Base-by-base conservation (phyloP, 1,140 invertebrate genomes). In the Lordiphosa clarofinis region DNA sequence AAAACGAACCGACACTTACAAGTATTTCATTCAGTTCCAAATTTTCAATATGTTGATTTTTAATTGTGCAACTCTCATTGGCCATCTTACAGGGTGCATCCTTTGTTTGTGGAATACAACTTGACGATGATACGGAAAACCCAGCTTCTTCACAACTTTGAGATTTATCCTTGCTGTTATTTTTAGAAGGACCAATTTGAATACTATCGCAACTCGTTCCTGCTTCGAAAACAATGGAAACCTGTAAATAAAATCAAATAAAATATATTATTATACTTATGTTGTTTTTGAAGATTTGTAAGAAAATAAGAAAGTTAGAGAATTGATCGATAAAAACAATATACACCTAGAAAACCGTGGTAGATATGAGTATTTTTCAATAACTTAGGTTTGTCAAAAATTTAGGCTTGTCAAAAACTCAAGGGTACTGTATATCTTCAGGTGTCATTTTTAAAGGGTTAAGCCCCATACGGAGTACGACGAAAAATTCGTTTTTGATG, bases 31-130 rank as follows among this genome's bases (percentile, higher is more conserved):
- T 67, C 55, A 57, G 67, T 55, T 75, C 72, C 56, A 69, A 37
- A 28, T 66, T 49, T 44, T 48, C 56, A 50, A 61, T 64, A 60
- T 66, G 69, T 46, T 81, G 76, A 64, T 73, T 68, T 62, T 73
- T 72, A 42, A 64, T 70, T 61, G 64, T 87, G 59, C 70, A 64
- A 55, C 43, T 84, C 33, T 82, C 79, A 65, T 81, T 65, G 50
- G 58, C 72, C 65, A 56, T 61, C 50, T 67, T 90, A 91, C 72
- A 91, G 91, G 46, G 91, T 53, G 54, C 62, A 38, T 56, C 62
- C 31, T 56, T 59, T 33, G 40, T 50, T 52, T 81, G 63, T 42
- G 39, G 36, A 55, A 68, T 63, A 40, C 56, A 43, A 53, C 73
- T 81, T 47, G 70, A 58, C 15, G 66, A 56, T 39, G 53, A 44